Percentiles rank a stretch among this genome's conserved stretches.
Conservation (phyloP, 1,140 invertebrate species). For the Tetranychus cinnabarinus region DNA sequence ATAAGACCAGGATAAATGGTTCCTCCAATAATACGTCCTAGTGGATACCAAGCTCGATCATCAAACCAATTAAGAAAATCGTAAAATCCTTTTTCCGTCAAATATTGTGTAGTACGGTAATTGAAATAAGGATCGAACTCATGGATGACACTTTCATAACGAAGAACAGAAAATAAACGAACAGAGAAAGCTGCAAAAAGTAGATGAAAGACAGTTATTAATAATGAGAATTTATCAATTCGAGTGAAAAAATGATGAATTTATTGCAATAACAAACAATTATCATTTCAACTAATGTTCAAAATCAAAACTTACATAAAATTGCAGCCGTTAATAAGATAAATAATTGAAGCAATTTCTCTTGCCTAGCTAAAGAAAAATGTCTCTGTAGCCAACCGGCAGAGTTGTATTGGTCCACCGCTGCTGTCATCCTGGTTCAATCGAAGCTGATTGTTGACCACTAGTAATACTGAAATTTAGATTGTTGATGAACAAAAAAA, state of each 20-base stretch:
- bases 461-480: too few relatives aligned
- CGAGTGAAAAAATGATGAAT: too few relatives aligned
- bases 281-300: too few relatives aligned
- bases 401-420: background rate
- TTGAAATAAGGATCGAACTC: conserved; percentile 99
- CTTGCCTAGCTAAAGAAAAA: conserved; percentile 65
- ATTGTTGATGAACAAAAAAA: too few relatives aligned
- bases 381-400: background rate
- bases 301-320: conserved; percentile 46
- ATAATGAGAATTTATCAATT: too few relatives aligned
- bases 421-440: background rate
- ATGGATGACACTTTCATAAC: conserved; percentile 93
- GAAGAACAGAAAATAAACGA: conserved; percentile 77
- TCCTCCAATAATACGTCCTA: conserved; percentile 86
- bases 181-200: conserved; percentile 60
- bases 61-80: conserved; percentile 98
- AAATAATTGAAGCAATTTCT: conserved; percentile 71
- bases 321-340: conserved; percentile 74
- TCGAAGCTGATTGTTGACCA: too few relatives aligned
- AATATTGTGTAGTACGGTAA: conserved; percentile 79
- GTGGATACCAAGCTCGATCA: conserved; percentile 90
- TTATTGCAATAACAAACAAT: too few relatives aligned
- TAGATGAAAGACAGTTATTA: too few relatives aligned
- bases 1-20: conserved; percentile 92
- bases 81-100: conserved; percentile 90